Percentiles rank a stretch among this genome's conserved stretches.
Conservation (phyloP, 92 coral and sea anemone genomes). For the Porites rus region DNA sequence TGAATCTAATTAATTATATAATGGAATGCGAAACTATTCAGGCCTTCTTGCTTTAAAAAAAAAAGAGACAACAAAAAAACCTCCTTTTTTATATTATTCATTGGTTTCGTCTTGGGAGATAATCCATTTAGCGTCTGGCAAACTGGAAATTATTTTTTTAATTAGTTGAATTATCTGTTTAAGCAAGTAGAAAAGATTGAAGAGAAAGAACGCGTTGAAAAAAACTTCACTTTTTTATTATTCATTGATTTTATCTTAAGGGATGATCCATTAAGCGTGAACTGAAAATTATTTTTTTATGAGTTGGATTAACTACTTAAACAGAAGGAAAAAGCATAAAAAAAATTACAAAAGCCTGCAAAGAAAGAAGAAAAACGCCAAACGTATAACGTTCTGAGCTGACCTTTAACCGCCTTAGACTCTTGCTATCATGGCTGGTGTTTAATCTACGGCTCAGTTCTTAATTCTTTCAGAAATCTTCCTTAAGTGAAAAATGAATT, state of each 20-base stretch:
- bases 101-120: background rate
- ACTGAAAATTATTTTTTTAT: too few species aligned
- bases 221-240: background rate
- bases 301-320: background rate
- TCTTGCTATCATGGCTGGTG: too few species aligned
- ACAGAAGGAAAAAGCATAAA: too few species aligned
- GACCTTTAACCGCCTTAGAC: too few species aligned
- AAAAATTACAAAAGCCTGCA: too few species aligned
- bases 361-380: too few species aligned
- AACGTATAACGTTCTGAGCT: too few species aligned
- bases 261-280: background rate
- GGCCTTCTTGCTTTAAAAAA: background rate
- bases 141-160: too few species aligned
- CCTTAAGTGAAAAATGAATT: background rate
- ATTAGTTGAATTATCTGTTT: background rate
- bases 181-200: too few species aligned
- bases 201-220: too few species aligned
- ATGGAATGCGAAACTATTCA: background rate
- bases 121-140: background rate
- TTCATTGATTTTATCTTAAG: background rate
- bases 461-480: too few species aligned
- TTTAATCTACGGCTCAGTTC: too few species aligned
- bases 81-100: background rate
- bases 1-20: background rate
- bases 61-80: background rate